Base-by-base conservation (phyloP, 23 tunicate genomes). In the Diplosoma virens region DNA sequence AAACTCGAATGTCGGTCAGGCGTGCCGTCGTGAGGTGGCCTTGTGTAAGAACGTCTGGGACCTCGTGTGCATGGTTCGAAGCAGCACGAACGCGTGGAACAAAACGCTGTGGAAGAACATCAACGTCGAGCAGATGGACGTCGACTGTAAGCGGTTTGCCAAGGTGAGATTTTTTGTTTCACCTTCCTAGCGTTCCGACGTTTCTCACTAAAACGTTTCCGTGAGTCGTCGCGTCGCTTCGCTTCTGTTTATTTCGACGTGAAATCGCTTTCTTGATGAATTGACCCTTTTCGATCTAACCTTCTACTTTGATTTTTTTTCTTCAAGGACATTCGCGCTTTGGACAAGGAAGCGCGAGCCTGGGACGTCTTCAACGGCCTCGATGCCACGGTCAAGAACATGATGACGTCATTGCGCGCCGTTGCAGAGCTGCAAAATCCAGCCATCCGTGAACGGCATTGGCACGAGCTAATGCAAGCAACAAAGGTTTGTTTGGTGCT, bases 81-180 rank as follows among this genome's bases (percentile, higher is more conserved):
- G 90, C 32, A 87, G 90, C 77, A 88, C 87, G 16, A 75, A 79
- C 67, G 91, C 73, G 35, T 94, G 99, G 99, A 87, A 87, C 36
- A 83, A 86, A 24, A 94, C 99, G 0, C 59, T 83, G 37, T 94
- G 99, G 99, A 81, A 81, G 54, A 85, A 94, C 85, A 94, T 94
- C 68, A 94, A 94, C 55, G 99, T 94, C 1, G 99, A 94, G 32
- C 94, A 82, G 82, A 94, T 94, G 99, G 99, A 94, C 82, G 79
- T 80, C 37, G 99, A 87, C 77, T 54, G 87, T 59, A 94, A 94
- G 47, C 45, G 90, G 37, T 94, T 94, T 83, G 95, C 99, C 2
- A 94, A 94, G 78, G 97, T 90, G 50, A 27, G 71, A 4, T 77
- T 14, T n/a, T n/a, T n/a, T n/a, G n/a, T n/a, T n/a, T n/a, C n/a